These are phyloP conservation scores for Metridium senile DNA, from an alignment of 92 coral and sea anemone species.

Conservation along the genomic window DNA sequence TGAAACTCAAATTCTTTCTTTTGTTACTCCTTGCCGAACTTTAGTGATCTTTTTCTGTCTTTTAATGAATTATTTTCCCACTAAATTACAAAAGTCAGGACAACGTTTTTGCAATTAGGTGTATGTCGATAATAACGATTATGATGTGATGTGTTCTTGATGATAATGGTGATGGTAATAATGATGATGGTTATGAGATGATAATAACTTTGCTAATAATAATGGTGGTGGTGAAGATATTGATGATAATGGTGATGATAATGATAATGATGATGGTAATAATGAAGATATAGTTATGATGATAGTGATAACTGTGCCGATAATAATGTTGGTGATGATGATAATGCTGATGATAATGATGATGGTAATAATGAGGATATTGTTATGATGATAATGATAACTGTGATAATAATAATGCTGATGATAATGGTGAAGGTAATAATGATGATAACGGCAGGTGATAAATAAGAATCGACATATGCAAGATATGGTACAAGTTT, in stretches of 20 bases:
- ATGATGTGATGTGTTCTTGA: neutral
- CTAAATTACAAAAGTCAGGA: too few species aligned
- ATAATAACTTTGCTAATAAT: neutral
- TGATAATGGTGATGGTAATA: neutral
- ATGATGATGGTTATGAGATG: neutral
- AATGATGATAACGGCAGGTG: too few species aligned
- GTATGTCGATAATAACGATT: neutral
- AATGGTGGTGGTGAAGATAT: neutral
- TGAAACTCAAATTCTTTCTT: too few species aligned
- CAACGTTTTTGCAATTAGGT: too few species aligned
- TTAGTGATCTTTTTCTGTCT: too few species aligned
- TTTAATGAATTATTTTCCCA: too few species aligned
- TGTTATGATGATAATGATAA: neutral
- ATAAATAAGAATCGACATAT: too few species aligned
- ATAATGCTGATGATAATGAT: too few species aligned
- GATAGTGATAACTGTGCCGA: constrained; percentile 1
- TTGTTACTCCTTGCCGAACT: too few species aligned
- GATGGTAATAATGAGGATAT: too few species aligned
- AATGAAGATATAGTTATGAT: neutral
- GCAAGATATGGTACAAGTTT: too few species aligned
- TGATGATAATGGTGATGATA: neutral
- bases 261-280: neutral
- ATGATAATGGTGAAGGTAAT: too few species aligned
- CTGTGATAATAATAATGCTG: neutral
- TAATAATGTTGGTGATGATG: neutral